These are phyloP conservation scores for Palloptera scutellata DNA, from an alignment of 2,888 invertebrate species.

Conservation along the genomic window DNA sequence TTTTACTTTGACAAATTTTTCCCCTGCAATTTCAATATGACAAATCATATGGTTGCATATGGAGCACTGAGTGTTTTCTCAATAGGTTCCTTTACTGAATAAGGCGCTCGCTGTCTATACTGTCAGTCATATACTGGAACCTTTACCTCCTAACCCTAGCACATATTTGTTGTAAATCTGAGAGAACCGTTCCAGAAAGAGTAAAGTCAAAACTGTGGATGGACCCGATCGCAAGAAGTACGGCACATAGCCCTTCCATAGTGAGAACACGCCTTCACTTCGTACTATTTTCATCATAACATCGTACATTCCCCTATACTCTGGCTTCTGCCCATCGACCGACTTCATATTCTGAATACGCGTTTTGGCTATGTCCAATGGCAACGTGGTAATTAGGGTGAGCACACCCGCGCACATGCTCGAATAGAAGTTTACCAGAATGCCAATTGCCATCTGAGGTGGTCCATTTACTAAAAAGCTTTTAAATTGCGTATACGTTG, in stretches of 20 bases:
- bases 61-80: too few species aligned
- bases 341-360: slow-evolving; percentile 95
- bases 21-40: too few species aligned
- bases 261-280: slow-evolving; percentile 89
- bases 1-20: too few species aligned
- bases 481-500: slow-evolving; percentile 93
- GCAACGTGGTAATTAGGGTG: slow-evolving; percentile 97
- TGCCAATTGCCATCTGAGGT: slow-evolving; percentile 73
- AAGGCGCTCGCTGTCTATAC: too few species aligned
- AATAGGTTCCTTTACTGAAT: too few species aligned
- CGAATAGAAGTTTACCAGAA: slow-evolving; percentile 89
- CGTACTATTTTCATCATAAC: slow-evolving; percentile 81
- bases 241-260: slow-evolving; percentile 99
- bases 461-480: slow-evolving; percentile 67
- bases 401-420: slow-evolving; percentile 97
- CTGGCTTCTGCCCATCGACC: slow-evolving; percentile 80
- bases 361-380: slow-evolving; percentile 98
- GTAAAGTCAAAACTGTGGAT: slow-evolving; percentile 97
- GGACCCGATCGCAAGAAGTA: slow-evolving; percentile 97
- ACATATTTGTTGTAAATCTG: slow-evolving; percentile 69
- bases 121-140: too few species aligned
- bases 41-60: too few species aligned
- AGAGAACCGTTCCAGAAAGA: slow-evolving; percentile 96
- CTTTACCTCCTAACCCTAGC: slow-evolving; percentile 40
- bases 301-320: slow-evolving; percentile 82